phyloP scores from a whole-genome alignment of 2,888 invertebrate species.

The Dermolepida albohirtum region DNA sequence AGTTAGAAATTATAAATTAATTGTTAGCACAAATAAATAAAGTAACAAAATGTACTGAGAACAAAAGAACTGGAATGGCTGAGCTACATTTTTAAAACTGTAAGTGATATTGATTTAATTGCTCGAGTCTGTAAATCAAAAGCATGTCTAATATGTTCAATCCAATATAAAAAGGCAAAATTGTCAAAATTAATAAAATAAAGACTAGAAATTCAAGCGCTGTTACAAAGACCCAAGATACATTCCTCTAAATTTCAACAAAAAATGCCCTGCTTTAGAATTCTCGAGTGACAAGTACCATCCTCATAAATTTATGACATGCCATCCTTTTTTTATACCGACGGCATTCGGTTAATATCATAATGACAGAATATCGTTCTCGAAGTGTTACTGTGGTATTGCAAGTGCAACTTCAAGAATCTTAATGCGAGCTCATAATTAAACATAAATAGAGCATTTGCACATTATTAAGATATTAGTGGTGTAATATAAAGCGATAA shows the following conservation, averaged over 20 bases:
- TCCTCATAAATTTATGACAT: slow-evolving; percentile 23
- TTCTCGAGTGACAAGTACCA: slow-evolving; percentile 5
- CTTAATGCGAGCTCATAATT: slow-evolving; percentile 35
- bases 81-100: too few relatives aligned
- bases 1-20: too few relatives aligned
- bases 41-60: too few relatives aligned
- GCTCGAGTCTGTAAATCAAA: too few relatives aligned
- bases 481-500: slow-evolving; percentile 33
- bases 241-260: slow-evolving; percentile 3
- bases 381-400: slow-evolving; percentile 20
- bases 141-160: too few relatives aligned
- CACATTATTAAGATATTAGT: slow-evolving; percentile 41
- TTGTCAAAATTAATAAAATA: too few relatives aligned
- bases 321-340: slow-evolving; percentile 4
- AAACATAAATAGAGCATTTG: slow-evolving; percentile 40
- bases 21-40: too few relatives aligned
- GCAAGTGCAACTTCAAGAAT: slow-evolving; percentile 28
- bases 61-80: too few relatives aligned
- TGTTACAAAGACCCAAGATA: background rate
- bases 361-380: slow-evolving; percentile 18
- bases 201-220: too few relatives aligned
- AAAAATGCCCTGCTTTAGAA: slow-evolving; percentile 4
- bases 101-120: too few relatives aligned
- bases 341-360: slow-evolving; percentile 29
- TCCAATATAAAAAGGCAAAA: too few relatives aligned